Evolutionary conservation across 1,140 invertebrate genomes (phyloP), one percentile per base, ranked within the genome.

Genomic region (Phocides pigmalion): DNA sequence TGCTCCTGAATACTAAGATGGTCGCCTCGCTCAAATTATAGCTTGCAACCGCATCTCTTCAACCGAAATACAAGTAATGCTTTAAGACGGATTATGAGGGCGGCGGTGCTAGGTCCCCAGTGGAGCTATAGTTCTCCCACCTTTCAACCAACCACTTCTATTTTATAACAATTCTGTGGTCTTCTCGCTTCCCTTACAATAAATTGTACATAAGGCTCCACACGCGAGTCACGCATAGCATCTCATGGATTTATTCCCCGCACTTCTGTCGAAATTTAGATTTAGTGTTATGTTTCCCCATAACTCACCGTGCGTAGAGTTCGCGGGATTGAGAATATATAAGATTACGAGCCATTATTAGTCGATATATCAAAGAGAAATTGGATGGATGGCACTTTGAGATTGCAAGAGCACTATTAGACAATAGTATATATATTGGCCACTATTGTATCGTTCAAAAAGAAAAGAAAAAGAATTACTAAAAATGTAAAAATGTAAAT

Each of bases 261-360:
- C 79, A 89, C 86, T 89, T 84, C 81, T 87, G 80, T 87, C 84
- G 77, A 86, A 89, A 89, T 87, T 87, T 89, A 84, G 82, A 87
- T 89, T 86, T 89, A 89, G 80, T 85, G 75, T 75, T 66, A 67
- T 68, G 64, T 62, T 66, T 70, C 62, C 68, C 72, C 65, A 79
- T 89, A 87, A 82, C 71, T 89, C 81, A 84, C 64, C 41, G 51
- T 54, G 50, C 70, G 64, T 66, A 64, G 75, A 78, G 79, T 76
- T 65, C 65, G 58, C 70, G 64, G 61, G 72, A 78, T 79, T 73
- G 59, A 63, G 71, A 79, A 66, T 69, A 68, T 73, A 77, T 76
- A 59, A 66, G 72, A 70, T 70, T 72, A 62, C 19, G 46, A 54
- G 49, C 70, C 50, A 73, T 74, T 74, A 74, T 74, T 58, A 77